Base-by-base conservation (phyloP, 2,888 invertebrate species). In the Hirtodrosophila confusa region DNA sequence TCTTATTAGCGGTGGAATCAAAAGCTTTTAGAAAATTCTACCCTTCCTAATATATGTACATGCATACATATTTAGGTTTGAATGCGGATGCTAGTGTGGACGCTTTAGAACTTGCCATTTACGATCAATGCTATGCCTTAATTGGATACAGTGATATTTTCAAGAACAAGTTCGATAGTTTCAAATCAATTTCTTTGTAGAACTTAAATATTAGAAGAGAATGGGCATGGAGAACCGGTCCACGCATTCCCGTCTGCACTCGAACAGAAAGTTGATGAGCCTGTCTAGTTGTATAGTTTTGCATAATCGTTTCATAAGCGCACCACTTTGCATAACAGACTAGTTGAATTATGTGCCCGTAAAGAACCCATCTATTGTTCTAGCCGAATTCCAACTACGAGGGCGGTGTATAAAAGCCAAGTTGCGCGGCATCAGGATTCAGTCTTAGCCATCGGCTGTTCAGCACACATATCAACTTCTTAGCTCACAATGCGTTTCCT, bases 241-340 rank as follows among this genome's bases (percentile, higher is more conserved):
- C 65, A 36, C 45, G 23, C 40, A 44, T 62, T 69, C 69, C 77
- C 67, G 63, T 66, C 60, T 73, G 86, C 80, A 82, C 57, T 72
- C 56, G 48, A 64, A 33, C 63, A 58, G 69, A 73, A 73, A 74
- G 82, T 63, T 55, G 54, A 63, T 56, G 65, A 65, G 66, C 68
- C 74, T 66, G 77, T 84, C 79, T 67, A 68, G 58, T 72, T 55
- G 39, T 70, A 80, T 70, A 80, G 82, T 84, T 80, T 84, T 75
- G 88, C 84, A 84, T 84, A 84, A 88, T 85, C 78, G 64, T 69
- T 69, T 78, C 73, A 88, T 87, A 88, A 88, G 66, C 85, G 87
- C 87, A 88, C 49, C 68, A 63, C 61, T 84, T 88, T 76, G 83
- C 85, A 86, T 88, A 80, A 69, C 56, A 71, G 70, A 84, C 85